Base-by-base conservation (phyloP, 1,140 invertebrate species). In the Lycorma delicatula region DNA sequence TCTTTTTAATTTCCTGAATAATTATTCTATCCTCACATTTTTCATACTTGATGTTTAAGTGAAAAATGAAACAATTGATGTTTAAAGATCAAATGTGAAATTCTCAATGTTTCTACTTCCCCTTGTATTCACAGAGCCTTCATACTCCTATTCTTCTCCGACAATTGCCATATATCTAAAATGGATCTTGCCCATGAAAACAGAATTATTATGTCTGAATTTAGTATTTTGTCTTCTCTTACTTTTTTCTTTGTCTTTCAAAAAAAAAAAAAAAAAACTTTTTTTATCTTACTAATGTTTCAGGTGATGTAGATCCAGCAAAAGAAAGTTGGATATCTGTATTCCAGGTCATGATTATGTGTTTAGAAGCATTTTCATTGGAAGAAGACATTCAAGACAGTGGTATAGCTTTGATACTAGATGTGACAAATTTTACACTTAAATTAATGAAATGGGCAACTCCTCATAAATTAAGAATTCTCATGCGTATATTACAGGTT, bases 381-480 rank as follows among this genome's bases (percentile, higher is more conserved):
- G 52, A 64, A n/a, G 50, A 56, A 36, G 57, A 63, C n/a, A 49
- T 61, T 12, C 63, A 64, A 48, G 58, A 63, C 1, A 36, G 47
- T 12, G 63, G 63, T 4, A 28, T 60, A 13, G 13, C 16, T 3
- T 3, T 64, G 18, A 54, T 64, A 3, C 12, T 63, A 20, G 63
- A 64, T 50, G 58, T 55, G 11, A 58, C 58, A 0, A 54, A 63
- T 26, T 63, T 64, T 31, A 56, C 59, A 5, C 22, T 63, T 6
- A 64, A 61, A 36, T 28, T 64, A 9, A 63, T 64, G 63, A 60
- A 59, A 27, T 64, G 63, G 63, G 56, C 56, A 6, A 64, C 63
- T 20, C 63, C 63, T 22, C 47, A 58, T 27, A 64, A 64, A 47
- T 27, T 64, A 5, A 47, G 50, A 22, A 54, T 47, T 9, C 38